phyloP scores from a whole-genome alignment of 2,888 invertebrate species.

The Julus scanicus region DNA sequence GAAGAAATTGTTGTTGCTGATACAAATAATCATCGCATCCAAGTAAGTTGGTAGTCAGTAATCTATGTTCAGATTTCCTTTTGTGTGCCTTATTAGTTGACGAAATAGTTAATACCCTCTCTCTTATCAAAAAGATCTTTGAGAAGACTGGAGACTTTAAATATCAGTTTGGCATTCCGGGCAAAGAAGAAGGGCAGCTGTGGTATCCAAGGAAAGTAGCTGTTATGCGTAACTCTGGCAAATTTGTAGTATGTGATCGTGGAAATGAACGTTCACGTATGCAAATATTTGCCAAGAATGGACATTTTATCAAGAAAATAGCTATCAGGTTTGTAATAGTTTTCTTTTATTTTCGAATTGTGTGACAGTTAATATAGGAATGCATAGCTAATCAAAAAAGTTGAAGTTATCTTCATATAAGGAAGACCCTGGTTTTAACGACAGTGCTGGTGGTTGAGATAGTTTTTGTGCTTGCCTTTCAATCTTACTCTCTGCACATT shows the following conservation, averaged over 20 bases:
- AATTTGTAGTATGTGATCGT: constrained; percentile 97
- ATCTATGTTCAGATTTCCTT: constrained; percentile 53
- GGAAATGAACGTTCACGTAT: constrained; percentile 96
- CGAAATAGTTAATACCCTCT: neutral
- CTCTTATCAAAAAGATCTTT: constrained; percentile 76
- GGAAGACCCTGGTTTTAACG: too few species aligned
- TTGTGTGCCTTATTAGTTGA: neutral
- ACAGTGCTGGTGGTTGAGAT: too few species aligned
- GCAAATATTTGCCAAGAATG: constrained; percentile 97
- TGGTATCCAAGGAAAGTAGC: constrained; percentile 98
- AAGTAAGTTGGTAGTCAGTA: constrained; percentile 69
- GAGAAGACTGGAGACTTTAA: constrained; percentile 93
- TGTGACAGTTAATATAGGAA: neutral
- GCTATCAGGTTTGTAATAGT: constrained; percentile 72
- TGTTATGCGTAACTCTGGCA: constrained; percentile 85
- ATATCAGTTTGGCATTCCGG: constrained; percentile 93
- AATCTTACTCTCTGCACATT: too few species aligned
- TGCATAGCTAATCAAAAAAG: neutral
- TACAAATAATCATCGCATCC: constrained; percentile 96
- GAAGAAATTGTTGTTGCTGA: constrained; percentile 97
- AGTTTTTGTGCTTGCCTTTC: too few species aligned
- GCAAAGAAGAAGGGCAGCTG: constrained; percentile 94
- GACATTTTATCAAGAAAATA: constrained; percentile 95
- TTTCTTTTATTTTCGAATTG: neutral
- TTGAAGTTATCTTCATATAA: neutral